phyloP scores from a whole-genome alignment of 2,113 vertebrate species.

The Xyrauchen texanus region DNA sequence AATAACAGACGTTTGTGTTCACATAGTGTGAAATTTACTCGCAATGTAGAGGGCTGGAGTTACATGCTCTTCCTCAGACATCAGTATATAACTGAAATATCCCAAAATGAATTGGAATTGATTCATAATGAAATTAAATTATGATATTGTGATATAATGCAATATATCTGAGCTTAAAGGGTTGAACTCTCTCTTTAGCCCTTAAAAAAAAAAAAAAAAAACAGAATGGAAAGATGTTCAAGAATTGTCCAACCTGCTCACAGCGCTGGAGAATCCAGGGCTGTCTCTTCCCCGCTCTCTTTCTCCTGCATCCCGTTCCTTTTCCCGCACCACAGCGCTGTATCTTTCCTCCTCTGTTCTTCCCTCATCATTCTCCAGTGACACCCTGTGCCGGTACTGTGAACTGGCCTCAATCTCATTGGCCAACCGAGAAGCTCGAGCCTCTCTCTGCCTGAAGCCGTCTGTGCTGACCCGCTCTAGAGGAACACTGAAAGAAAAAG shows the following conservation, averaged over 20 bases:
- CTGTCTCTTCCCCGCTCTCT: conserved; percentile 70
- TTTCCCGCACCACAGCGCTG: conserved; percentile 81
- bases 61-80: no score
- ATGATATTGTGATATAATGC: no score
- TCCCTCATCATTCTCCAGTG: conserved; percentile 87
- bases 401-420: conserved; percentile 88
- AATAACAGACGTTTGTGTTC: no score
- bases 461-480: conserved; percentile 86
- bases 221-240: not conserved
- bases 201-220: not conserved
- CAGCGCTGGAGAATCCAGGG: conserved; percentile 68
- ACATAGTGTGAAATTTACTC: no score
- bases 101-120: no score
- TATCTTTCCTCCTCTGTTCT: conserved; percentile 87
- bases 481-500: conserved; percentile 73
- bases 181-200: no score
- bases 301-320: conserved; percentile 55
- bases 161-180: no score
- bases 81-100: no score
- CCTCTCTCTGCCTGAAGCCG: conserved; percentile 83
- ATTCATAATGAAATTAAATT: no score
- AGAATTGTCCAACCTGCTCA: conserved; percentile 63
- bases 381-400: conserved; percentile 82
- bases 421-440: conserved; percentile 83
- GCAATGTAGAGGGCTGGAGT: no score